Evolutionary conservation across 2,797 vertebrate genomes (phyloP), one percentile per base, ranked within the genome.

Genomic region (Amblyraja radiata): DNA sequence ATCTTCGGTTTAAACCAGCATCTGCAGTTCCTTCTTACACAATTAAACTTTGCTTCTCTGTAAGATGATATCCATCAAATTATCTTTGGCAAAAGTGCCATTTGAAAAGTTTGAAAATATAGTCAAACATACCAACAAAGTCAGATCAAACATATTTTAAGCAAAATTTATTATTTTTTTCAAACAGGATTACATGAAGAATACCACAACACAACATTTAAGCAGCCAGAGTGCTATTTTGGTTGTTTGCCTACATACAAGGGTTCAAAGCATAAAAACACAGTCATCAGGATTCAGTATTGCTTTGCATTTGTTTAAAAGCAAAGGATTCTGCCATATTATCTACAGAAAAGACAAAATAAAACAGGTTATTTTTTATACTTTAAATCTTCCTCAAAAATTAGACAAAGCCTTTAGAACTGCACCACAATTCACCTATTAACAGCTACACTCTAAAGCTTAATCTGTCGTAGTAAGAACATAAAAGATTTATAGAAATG

Each of bases 191-290:
- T 96, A 97, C 95, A 96, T 95, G 95, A 95, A 97, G 71, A 97
- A 96, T 97, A 96, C 95, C 96, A 96, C 96, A 97, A 97, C 96
- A 97, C 95, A 97, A 96, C 95, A 95, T 76, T 95, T 90, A 96
- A 96, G 96, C 96, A 95, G 94, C 96, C 96, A 96, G 95, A 96
- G 95, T 96, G 95, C 96, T 97, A 97, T 96, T 95, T 95, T 96
- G 95, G 95, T 95, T 94, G 95, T 94, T 93, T 95, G 95, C 96
- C 96, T 97, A 97, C 97, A 97, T 91, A 95, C 9, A 65, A 36
- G 93, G 93, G 94, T 95, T 93, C 95, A 96, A 95, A 94, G 95
- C 93, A 95, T 93, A 93, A 94, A 94, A 90, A 95, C 94, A 95
- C 94, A 95, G 95, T 96, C 95, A 96, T 95, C 95, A 95, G 94